Base-by-base conservation (phyloP, 2,797 vertebrate genomes). In the Pteropus rufus region DNA sequence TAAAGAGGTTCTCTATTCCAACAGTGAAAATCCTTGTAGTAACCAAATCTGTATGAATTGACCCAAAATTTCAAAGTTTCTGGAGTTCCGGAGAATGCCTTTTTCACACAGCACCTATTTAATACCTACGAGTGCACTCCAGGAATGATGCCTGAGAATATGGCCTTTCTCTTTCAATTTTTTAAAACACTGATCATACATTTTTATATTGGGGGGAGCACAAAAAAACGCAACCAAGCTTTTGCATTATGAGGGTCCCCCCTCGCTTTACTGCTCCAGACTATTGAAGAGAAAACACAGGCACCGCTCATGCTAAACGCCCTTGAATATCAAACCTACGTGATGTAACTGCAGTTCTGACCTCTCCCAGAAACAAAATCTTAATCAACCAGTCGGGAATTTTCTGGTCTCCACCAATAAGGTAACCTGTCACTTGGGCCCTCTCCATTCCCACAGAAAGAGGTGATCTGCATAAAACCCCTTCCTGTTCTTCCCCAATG, bases 1-100 rank as follows among this genome's bases (percentile, higher is more conserved):
- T 14, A 69, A 64, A 18, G 29, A 24, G 18, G 44, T 67, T n/a
- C 81, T 94, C 46, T 91, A 56, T 58, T 89, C 46, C 31, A 34
- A 41, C 4, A 83, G 52, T 36, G 16, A 72, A 94, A 77, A 77
- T 49, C 52, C 73, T 56, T 56, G 6, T 15, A 69, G 77, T n/a
- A 34, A 81, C 54, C 52, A 58, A 60, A 72, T 91, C 54, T 58
- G 56, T 44, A 60, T 75, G 26, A 94, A 80, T 2, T 24, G 58
- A 95, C 34, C 56, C n/a, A 44, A 60, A 89, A 80, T 90, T 90
- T 58, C 65, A 14, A 84, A 76, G 46, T 81, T 54, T 94, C 82
- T 49, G 65, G 60, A 70, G 31, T 49, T 44, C 41, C 36, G n/a
- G 15, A 79, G 52, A 86, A 62, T 7, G 2, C 54, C 18, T 36